Evolutionary conservation across 2,113 vertebrate genomes (phyloP).

Genomic region (Ellobius talpinus): DNA sequence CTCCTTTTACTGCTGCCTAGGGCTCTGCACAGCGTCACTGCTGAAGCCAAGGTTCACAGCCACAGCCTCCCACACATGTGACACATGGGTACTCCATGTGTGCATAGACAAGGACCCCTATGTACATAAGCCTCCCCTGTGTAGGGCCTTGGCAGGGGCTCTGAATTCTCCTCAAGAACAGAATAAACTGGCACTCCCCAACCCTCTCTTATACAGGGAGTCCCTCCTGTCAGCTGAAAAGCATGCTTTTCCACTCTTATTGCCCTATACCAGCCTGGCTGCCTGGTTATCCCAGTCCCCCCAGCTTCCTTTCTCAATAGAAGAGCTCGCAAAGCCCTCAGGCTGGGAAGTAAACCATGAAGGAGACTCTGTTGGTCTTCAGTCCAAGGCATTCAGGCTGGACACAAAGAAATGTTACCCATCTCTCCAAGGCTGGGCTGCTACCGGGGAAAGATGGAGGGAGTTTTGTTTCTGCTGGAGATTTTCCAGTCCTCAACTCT

Average conservation of each 20-base stretch:
- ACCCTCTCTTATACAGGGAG: fast-evolving
- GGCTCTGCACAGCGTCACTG: fast-evolving
- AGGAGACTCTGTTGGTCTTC: background rate
- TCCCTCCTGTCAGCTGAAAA: background rate
- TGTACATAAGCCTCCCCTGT: fast-evolving
- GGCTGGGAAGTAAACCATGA: background rate
- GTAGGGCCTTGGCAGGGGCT: background rate
- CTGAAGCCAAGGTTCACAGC: background rate
- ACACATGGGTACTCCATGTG: background rate
- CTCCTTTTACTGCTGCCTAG: background rate
- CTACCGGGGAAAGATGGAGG: background rate
- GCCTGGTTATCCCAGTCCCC: background rate
- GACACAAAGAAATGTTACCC: background rate
- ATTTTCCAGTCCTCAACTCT: background rate
- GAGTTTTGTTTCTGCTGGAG: background rate
- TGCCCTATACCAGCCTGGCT: too few relatives aligned
- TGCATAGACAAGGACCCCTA: background rate
- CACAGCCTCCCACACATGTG: fast-evolving
- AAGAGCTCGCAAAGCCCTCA: background rate
- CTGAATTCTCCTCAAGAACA: background rate
- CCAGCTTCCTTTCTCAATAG: background rate
- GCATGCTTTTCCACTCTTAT: fast-evolving
- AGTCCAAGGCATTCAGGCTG: background rate
- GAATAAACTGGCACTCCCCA: background rate
- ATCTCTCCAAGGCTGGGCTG: background rate